These are phyloP conservation scores for Patella depressa DNA, from an alignment of 2,888 invertebrate species.

Conservation along the genomic window DNA sequence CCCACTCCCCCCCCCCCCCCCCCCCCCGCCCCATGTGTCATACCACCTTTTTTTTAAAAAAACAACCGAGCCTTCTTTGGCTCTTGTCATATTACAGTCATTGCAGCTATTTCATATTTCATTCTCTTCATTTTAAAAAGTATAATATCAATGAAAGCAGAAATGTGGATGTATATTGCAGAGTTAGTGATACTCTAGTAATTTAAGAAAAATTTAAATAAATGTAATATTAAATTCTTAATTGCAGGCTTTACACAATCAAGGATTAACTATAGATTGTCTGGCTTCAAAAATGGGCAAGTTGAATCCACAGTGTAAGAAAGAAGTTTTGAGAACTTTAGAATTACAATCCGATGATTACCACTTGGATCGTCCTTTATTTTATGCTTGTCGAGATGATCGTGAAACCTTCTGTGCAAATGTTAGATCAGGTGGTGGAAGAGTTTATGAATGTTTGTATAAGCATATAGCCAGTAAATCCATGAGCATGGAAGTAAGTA, in stretches of 20 bases:
- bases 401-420: conserved; percentile 81
- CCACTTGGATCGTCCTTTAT: conserved; percentile 89
- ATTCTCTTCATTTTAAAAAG: too few species aligned
- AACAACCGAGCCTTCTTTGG: too few species aligned
- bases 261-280: conserved; percentile 88
- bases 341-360: conserved; percentile 92
- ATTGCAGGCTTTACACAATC: conserved; percentile 74
- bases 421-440: conserved; percentile 83
- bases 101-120: too few species aligned
- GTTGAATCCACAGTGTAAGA: conserved; percentile 80
- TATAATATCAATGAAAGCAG: too few species aligned
- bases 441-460: conserved; percentile 90
- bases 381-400: conserved; percentile 89
- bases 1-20: too few species aligned
- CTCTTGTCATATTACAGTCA: too few species aligned
- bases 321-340: conserved; percentile 85
- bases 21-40: too few species aligned
- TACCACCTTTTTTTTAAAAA: too few species aligned
- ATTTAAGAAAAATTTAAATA: too few species aligned
- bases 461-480: conserved; percentile 83
- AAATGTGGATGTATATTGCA: too few species aligned
- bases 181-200: too few species aligned
- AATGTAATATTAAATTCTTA: too few species aligned
- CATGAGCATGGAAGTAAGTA: conserved; percentile 73
- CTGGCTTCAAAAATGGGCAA: conserved; percentile 78